These are phyloP conservation scores for Eudemis profundana DNA, from an alignment of 2,888 invertebrate genomes.

Conservation along the genomic window DNA sequence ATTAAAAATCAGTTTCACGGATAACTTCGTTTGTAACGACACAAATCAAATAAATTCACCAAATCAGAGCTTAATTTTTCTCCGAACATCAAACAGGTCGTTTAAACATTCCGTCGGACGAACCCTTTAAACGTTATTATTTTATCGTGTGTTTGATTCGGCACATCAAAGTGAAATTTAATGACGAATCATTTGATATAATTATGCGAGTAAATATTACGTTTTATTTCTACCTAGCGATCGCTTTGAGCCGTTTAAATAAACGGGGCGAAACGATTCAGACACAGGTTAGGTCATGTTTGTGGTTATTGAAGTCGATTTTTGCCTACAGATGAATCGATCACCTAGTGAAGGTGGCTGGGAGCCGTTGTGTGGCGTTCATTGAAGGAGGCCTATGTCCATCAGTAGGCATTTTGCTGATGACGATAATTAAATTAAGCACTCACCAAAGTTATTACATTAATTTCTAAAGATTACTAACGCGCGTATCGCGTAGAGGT, in stretches of 20 bases:
- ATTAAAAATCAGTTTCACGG: not conserved
- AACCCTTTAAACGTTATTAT: conserved; percentile 23
- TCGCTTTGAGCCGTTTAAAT: conserved; percentile 9
- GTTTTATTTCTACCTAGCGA: not conserved
- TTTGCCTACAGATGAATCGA: too few relatives aligned
- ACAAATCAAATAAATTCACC: conserved; percentile 7
- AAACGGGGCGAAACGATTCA: not conserved
- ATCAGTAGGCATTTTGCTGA: too few relatives aligned
- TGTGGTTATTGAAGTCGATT: too few relatives aligned
- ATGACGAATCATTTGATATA: conserved; percentile 25
- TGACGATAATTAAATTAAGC: too few relatives aligned
- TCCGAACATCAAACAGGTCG: conserved; percentile 9
- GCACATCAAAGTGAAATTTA: conserved; percentile 19
- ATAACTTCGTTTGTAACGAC: not conserved
- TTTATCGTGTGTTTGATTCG: conserved; percentile 12
- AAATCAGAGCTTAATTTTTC: conserved; percentile 18
- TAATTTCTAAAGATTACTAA: too few relatives aligned
- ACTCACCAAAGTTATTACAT: too few relatives aligned
- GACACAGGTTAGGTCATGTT: not conserved
- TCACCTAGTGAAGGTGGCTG: too few relatives aligned
- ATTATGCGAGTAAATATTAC: conserved; percentile 20
- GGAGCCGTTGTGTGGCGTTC: too few relatives aligned
- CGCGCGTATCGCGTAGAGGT: too few relatives aligned
- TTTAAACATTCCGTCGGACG: conserved; percentile 1
- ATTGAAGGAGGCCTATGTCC: too few relatives aligned